Evolutionary conservation across 2,888 invertebrate genomes (phyloP).

Genomic region (Nycteola revayana): DNA sequence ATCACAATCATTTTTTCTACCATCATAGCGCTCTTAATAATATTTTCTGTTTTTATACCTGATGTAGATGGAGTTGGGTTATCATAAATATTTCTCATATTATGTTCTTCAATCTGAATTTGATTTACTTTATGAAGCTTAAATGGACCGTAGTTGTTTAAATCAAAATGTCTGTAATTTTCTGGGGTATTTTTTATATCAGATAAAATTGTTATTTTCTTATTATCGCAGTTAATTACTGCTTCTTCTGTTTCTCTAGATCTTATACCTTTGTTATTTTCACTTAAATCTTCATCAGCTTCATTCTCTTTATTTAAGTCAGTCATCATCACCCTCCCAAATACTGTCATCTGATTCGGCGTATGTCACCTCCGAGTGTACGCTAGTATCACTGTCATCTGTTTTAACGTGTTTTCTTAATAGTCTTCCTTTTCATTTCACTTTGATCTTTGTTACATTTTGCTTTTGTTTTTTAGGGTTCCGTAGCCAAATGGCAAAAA

Average conservation of each 20-base stretch:
- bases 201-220: conserved; percentile 3
- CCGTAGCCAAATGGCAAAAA: too few relatives aligned
- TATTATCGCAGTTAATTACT: conserved; percentile 1
- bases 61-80: conserved; percentile 1
- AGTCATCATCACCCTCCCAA: background rate
- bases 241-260: conserved; percentile 1
- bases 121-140: conserved; percentile 3
- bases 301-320: too few relatives aligned
- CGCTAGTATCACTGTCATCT: conserved; percentile 1
- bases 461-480: too few relatives aligned
- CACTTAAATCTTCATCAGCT: too few relatives aligned
- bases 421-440: conserved; percentile 1
- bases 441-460: background rate
- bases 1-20: background rate
- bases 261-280: too few relatives aligned
- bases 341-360: conserved; percentile 5
- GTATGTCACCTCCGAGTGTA: conserved; percentile 4
- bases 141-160: conserved; percentile 2
- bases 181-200: conserved; percentile 8
- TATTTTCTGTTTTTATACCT: conserved; percentile 2
- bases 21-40: conserved; percentile 1
- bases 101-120: conserved; percentile 3
- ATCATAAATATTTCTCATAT: conserved; percentile 4
- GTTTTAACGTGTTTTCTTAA: background rate
- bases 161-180: conserved; percentile 3